These are phyloP conservation scores for Silurus meridionalis DNA, from an alignment of 2,113 vertebrate genomes.

Conservation along the genomic window DNA sequence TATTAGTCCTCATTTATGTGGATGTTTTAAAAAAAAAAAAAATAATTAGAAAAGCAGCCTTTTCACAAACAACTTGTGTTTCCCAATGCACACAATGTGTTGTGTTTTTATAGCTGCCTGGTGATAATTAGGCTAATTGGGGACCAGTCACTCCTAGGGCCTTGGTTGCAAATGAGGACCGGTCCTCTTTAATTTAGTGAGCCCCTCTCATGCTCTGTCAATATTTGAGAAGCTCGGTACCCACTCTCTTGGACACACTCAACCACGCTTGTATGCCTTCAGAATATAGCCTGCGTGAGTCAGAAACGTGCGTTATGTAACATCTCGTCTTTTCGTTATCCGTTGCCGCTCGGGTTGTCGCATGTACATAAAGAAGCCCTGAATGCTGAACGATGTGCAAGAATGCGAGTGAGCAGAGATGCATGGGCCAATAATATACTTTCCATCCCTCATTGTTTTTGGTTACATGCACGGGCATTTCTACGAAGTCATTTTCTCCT, in stretches of 20 bases:
- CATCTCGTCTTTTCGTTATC: slow-evolving; percentile 28
- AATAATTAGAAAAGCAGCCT: neutral
- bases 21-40: neutral
- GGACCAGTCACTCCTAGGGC: slow-evolving; percentile 12
- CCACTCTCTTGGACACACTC: neutral
- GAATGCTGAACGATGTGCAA: slow-evolving; percentile 30
- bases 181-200: neutral
- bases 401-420: slow-evolving; percentile 1
- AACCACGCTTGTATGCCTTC: slow-evolving; percentile 16
- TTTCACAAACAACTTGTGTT: neutral
- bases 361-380: slow-evolving; percentile 45
- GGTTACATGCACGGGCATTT: slow-evolving; percentile 33
- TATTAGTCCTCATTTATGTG: too few species aligned
- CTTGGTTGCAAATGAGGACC: neutral
- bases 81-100: neutral
- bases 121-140: slow-evolving; percentile 30
- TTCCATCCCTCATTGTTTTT: slow-evolving; percentile 27
- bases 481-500: neutral
- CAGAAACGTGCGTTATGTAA: slow-evolving; percentile 40
- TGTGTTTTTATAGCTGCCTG: neutral
- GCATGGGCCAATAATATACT: neutral
- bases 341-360: slow-evolving; percentile 18
- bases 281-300: slow-evolving; percentile 34
- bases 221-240: slow-evolving; percentile 5
- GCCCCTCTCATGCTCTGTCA: neutral